Conservation (phyloP, 2,113 vertebrate genomes). For the Nanorana parkeri region DNA sequence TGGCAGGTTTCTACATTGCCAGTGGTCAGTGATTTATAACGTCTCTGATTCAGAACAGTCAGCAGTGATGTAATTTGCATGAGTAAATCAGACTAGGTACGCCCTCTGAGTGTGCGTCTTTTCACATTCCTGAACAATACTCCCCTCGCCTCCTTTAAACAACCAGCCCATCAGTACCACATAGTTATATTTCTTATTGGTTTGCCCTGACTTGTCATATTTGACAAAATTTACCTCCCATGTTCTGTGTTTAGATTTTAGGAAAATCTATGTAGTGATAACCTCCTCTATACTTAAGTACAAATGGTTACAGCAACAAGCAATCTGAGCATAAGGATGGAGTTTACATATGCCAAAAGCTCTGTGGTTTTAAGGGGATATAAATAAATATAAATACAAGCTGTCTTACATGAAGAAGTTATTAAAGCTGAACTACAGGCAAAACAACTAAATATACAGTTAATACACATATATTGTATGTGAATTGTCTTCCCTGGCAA, state of each 20-base stretch:
- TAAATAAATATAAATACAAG: no score
- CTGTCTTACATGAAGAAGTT: no score
- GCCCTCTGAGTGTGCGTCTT: neutral
- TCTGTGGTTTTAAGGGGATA: no score
- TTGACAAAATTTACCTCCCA: conserved; percentile 21
- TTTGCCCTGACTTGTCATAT: conserved; percentile 12
- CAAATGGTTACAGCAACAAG: no score
- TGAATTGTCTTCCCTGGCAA: no score
- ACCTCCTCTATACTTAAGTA: no score
- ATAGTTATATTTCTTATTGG: neutral
- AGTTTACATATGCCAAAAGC: no score
- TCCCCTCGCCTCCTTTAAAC: conserved; percentile 33
- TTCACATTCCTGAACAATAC: conserved; percentile 32
- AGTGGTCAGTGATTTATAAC: conserved; percentile 2
- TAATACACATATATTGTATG: no score
- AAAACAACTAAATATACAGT: no score
- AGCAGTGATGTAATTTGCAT: conserved; percentile 27
- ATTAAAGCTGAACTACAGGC: no score
- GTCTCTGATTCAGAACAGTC: conserved; percentile 19
- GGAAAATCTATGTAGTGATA: no score
- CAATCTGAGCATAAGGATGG: no score
- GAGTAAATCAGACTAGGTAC: conserved; percentile 7
- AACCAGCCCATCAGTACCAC: neutral
- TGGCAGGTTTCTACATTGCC: neutral
- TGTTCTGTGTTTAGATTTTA: neutral